Conservation (phyloP, 2,797 vertebrate genomes). For the Oophaga sylvatica region DNA sequence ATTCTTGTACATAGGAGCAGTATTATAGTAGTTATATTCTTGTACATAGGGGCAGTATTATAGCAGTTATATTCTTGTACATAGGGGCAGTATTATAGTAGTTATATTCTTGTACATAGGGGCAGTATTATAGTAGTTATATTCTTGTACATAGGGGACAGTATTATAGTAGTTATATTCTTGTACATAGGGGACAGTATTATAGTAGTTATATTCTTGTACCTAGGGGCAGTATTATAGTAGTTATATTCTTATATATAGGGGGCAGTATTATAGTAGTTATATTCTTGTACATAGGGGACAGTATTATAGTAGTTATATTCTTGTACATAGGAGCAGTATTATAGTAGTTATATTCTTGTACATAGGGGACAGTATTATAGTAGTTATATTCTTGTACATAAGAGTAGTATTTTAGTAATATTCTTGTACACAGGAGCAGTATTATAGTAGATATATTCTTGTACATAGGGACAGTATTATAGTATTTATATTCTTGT, state of each 20-base stretch:
- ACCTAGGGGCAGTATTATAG: neutral
- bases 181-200: neutral
- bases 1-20: too few relatives aligned
- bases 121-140: neutral
- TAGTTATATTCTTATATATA: neutral
- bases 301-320: constrained; percentile 2
- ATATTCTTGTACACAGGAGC: neutral
- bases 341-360: neutral
- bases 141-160: too few relatives aligned
- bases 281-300: neutral
- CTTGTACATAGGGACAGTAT: neutral
- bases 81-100: neutral
- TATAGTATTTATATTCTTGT: constrained; percentile 1
- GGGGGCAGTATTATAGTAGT: too few relatives aligned
- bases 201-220: neutral
- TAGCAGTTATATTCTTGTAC: neutral
- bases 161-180: constrained; percentile 3
- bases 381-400: constrained; percentile 3
- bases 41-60: neutral
- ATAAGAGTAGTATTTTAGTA: constrained; percentile 5
- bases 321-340: neutral
- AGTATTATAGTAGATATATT: constrained; percentile 4
- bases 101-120: neutral
- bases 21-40: constrained; percentile 1
- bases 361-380: neutral